A percentile compares a stretch with the other conserved stretches of the same genome.
Evolutionary conservation across 2,797 vertebrate genomes (phyloP).

Genomic region (Hoplostethus atlanticus): DNA sequence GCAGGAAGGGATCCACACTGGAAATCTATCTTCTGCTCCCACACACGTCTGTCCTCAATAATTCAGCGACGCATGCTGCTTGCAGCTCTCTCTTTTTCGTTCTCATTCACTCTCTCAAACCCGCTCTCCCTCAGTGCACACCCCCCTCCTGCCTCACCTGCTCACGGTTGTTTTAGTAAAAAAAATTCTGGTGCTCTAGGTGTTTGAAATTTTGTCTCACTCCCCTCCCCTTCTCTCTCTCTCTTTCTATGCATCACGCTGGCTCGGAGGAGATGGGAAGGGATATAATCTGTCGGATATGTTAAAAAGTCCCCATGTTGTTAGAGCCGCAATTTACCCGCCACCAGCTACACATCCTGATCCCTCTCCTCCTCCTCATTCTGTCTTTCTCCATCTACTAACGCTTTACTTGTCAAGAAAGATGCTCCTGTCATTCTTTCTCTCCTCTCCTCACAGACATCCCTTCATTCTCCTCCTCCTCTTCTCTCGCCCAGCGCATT

Average conservation of each 20-base stretch:
- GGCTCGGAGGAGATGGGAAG: constrained; percentile 51
- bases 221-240: constrained; percentile 10
- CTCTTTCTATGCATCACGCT: constrained; percentile 39
- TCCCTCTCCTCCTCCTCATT: constrained; percentile 51
- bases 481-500: not conserved
- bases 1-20: constrained; percentile 66
- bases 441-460: constrained; percentile 36
- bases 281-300: constrained; percentile 65
- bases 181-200: constrained; percentile 40
- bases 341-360: constrained; percentile 59
- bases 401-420: constrained; percentile 72
- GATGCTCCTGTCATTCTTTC: constrained; percentile 65
- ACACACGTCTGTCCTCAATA: constrained; percentile 73
- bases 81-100: constrained; percentile 32
- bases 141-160: not conserved
- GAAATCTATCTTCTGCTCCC: constrained; percentile 69
- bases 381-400: constrained; percentile 64
- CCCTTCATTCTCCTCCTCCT: constrained; percentile 33
- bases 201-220: constrained; percentile 52
- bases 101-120: constrained; percentile 44
- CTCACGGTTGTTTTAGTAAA: constrained; percentile 37
- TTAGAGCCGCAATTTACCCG: constrained; percentile 73
- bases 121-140: constrained; percentile 33
- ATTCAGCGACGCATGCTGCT: constrained; percentile 68
- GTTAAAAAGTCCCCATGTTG: constrained; percentile 66